Evolutionary conservation across 2,888 invertebrate species (phyloP), one percentile per base, ranked within the genome.

Genomic region (Leptopilina myrica): DNA sequence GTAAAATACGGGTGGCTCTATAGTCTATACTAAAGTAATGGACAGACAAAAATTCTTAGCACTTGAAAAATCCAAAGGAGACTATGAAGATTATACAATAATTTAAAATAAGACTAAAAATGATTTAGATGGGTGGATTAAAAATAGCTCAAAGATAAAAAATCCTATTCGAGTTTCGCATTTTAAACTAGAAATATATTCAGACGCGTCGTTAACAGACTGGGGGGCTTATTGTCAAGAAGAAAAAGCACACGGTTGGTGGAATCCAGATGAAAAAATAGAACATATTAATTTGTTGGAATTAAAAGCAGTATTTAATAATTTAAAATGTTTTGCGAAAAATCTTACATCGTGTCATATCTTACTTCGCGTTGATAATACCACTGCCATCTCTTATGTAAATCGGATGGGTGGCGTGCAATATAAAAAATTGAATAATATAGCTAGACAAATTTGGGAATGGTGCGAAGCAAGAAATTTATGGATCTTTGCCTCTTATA

Each of bases 251-350:
- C 33, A 77, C 53, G 65, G 14, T 5, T 65, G 66, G 26, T 77
- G 65, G 65, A 33, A 59, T 26, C 2, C 20, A 8, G 43, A 40
- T 2, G 64, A 81, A 43, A 12, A 40, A 59, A 3, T 12, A 14
- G 14, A 40, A 5, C 78, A 78, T 43, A 81, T 81, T 20, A 81
- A 82, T 78, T 77, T 56, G 65, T 67, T 82, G 12, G 79, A 82
- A 78, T 65, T 80, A 49, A 67, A 78, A 69, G 77, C 80, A 8
- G 76, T 53, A 14, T 80, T 78, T 46, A 66, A 82, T 20, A 79
- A 73, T 12, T 26, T 82, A n/a, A 79, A 78, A 77, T 81, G 78
- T 62, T 81, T 79, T 49, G 77, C 69, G 6, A 14, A 26, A 7
- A 59, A 80, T 14, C 5, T 15, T 20, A 20, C 1, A 20, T 20